Percentiles rank a stretch among this genome's conserved stretches.
phyloP scores from a whole-genome alignment of 1,140 invertebrate genomes.

The Platyscapa corneri region DNA sequence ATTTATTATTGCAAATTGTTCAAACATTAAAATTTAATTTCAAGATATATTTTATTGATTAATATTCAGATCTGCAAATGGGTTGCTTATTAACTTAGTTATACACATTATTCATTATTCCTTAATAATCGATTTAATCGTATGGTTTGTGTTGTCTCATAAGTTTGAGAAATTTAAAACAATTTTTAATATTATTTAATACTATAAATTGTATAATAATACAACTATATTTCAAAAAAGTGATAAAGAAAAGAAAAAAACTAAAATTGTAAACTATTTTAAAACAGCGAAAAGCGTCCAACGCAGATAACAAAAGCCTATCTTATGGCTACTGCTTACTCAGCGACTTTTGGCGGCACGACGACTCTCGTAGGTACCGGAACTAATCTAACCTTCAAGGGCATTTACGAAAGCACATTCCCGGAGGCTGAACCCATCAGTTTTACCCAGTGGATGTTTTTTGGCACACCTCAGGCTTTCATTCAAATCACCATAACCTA shows the following conservation, averaged over 20 bases:
- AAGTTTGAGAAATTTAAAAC: no score
- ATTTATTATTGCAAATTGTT: background rate
- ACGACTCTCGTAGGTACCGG: constrained; percentile 91
- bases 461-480: constrained; percentile 79
- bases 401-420: constrained; percentile 79
- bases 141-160: no score
- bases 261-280: background rate
- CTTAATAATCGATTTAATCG: no score
- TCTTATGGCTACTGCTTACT: constrained; percentile 86
- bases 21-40: no score
- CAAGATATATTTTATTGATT: no score
- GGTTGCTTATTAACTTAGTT: no score
- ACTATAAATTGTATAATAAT: no score
- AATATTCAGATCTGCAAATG: no score
- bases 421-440: constrained; percentile 75
- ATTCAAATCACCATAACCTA: constrained; percentile 83
- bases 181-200: no score
- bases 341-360: constrained; percentile 87
- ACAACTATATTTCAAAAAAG: no score
- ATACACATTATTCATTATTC: no score
- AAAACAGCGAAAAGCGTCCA: constrained; percentile 73
- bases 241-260: no score
- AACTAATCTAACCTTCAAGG: constrained; percentile 91
- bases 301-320: constrained; percentile 82
- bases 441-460: constrained; percentile 86